Conservation (phyloP, 2,113 vertebrate species). For the Hassar affinis region DNA sequence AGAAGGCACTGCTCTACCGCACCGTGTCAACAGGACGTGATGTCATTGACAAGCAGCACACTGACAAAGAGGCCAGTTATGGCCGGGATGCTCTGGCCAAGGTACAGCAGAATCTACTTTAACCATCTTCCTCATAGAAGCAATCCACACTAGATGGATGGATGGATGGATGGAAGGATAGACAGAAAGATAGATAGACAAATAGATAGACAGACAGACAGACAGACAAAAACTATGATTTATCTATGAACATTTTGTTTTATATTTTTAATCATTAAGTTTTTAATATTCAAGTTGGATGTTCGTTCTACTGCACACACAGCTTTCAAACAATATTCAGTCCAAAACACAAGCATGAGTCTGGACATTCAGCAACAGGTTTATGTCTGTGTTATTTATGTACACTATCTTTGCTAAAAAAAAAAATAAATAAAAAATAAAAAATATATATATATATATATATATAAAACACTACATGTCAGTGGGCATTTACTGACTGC, state of each 20-base stretch:
- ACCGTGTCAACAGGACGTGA: constrained; percentile 92
- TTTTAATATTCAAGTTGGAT: too few species aligned
- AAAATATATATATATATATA: too few species aligned
- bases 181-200: too few species aligned
- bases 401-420: not conserved
- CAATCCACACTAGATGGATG: not conserved
- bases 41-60: constrained; percentile 96
- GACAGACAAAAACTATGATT: too few species aligned
- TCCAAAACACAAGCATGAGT: too few species aligned
- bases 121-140: not conserved
- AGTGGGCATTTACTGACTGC: not conserved
- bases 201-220: too few species aligned
- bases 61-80: constrained; percentile 87
- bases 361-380: too few species aligned
- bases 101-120: constrained; percentile 63
- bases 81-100: constrained; percentile 94
- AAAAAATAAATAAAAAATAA: too few species aligned
- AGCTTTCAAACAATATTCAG: too few species aligned
- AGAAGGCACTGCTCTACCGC: constrained; percentile 91
- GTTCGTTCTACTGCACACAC: too few species aligned
- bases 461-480: not conserved
- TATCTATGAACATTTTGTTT: too few species aligned
- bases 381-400: not conserved
- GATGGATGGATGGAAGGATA: not conserved
- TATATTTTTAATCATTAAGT: too few species aligned